phyloP scores from a whole-genome alignment of 2,797 vertebrate species.

The Prunella strophiata region DNA sequence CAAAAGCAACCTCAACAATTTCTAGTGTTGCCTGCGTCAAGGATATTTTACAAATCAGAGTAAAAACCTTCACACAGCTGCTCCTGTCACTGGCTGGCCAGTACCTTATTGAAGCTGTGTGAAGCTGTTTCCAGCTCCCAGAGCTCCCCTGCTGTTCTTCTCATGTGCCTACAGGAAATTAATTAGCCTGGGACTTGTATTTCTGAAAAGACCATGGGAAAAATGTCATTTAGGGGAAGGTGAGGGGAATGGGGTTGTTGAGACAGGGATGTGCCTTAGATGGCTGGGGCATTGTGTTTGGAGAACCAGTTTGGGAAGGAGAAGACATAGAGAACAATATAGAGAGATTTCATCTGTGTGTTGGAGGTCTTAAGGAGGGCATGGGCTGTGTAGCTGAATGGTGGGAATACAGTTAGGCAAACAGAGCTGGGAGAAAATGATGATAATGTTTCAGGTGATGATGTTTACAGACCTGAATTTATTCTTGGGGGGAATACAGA shows the following conservation, averaged over 20 bases:
- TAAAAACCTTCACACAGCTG: not conserved
- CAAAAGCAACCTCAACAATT: not conserved
- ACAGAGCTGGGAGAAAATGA: not conserved
- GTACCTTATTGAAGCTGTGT: not conserved
- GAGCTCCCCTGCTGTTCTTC: slow-evolving; percentile 25
- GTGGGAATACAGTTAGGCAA: not conserved
- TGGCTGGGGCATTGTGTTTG: not conserved
- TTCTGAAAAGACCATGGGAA: not conserved
- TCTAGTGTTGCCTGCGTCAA: not conserved
- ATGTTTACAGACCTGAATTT: not conserved
- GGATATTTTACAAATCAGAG: not conserved
- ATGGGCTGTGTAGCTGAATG: not conserved
- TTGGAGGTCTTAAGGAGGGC: not conserved
- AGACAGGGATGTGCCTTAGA: not conserved
- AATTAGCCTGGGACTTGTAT: not conserved
- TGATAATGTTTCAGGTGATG: not conserved
- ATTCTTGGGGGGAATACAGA: not conserved
- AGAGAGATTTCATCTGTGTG: not conserved
- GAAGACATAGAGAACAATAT: not conserved
- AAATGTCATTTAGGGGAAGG: not conserved
- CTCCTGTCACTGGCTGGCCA: not conserved
- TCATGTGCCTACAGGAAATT: not conserved
- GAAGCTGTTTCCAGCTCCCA: not conserved
- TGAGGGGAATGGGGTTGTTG: not conserved
- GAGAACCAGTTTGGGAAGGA: not conserved